phyloP scores from a whole-genome alignment of 2,888 invertebrate species.

The Apotomis turbidana region DNA sequence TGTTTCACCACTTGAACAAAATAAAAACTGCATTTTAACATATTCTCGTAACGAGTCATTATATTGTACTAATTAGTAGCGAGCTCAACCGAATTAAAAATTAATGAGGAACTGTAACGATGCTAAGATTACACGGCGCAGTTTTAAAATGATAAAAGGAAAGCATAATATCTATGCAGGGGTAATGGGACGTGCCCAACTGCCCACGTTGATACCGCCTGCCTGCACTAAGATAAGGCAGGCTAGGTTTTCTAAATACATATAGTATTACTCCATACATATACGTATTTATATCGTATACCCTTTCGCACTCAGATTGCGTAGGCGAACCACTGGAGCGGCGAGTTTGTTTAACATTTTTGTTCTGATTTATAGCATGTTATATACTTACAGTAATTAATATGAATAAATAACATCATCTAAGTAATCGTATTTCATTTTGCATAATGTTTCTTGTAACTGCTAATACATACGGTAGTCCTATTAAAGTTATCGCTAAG shows the following conservation, averaged over 20 bases:
- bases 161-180: slow-evolving; percentile 29
- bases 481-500: no score
- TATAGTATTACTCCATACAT: slow-evolving; percentile 5
- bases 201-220: not conserved
- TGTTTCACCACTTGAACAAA: slow-evolving; percentile 33
- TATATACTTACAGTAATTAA: not conserved
- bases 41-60: slow-evolving; percentile 67
- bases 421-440: no score
- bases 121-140: slow-evolving; percentile 60
- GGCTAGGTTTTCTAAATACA: slow-evolving; percentile 7
- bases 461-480: no score
- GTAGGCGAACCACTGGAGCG: slow-evolving; percentile 6
- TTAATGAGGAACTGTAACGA: slow-evolving; percentile 70
- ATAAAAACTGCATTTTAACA: slow-evolving; percentile 32
- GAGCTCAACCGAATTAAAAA: slow-evolving; percentile 62
- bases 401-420: not conserved
- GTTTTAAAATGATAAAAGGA: slow-evolving; percentile 55
- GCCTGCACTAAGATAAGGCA: no score
- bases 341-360: slow-evolving; percentile 3
- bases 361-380: not conserved
- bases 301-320: not conserved
- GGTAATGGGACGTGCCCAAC: slow-evolving; percentile 18
- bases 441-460: no score
- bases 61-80: slow-evolving; percentile 70
- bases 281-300: slow-evolving; percentile 1